phyloP scores from a whole-genome alignment of 2,113 vertebrate genomes.

The Barbus barbus region DNA sequence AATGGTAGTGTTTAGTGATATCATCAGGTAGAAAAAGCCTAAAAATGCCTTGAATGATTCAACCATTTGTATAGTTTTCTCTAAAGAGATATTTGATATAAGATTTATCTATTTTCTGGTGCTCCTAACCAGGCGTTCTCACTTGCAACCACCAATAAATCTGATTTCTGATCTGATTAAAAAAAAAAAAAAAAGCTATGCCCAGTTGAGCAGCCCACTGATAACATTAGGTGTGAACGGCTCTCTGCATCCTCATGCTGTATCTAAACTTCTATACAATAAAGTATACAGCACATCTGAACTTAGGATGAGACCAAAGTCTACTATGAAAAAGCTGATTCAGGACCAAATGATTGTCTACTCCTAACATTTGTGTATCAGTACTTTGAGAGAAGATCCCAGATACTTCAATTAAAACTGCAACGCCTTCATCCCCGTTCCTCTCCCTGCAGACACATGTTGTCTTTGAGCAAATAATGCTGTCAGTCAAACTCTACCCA shows the following conservation, averaged over 20 bases:
- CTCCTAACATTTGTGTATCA: too few species aligned
- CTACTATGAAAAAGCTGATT: neutral
- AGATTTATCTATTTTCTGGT: neutral
- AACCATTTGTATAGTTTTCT: neutral
- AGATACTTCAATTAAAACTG: neutral
- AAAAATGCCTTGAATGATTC: neutral
- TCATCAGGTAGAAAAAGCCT: neutral
- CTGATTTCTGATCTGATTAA: neutral
- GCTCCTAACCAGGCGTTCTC: neutral
- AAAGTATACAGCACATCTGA: neutral
- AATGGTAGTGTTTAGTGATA: neutral
- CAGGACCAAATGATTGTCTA: too few species aligned
- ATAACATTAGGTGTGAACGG: neutral
- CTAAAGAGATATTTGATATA: neutral
- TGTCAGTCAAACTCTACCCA: constrained; percentile 46
- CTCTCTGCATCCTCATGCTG: neutral
- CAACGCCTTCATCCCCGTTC: too few species aligned
- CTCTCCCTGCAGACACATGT: neutral
- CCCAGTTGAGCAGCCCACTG: neutral
- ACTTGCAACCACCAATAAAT: neutral
- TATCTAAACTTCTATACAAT: neutral
- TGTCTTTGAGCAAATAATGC: neutral
- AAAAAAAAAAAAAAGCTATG: neutral
- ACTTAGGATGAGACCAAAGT: neutral
- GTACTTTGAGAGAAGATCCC: neutral